A percentile compares a stretch with the other conserved stretches of the same genome.
These are phyloP conservation scores for Archaeoteleia sp. DNA, from an alignment of 2,888 invertebrate genomes.

Conservation along the genomic window DNA sequence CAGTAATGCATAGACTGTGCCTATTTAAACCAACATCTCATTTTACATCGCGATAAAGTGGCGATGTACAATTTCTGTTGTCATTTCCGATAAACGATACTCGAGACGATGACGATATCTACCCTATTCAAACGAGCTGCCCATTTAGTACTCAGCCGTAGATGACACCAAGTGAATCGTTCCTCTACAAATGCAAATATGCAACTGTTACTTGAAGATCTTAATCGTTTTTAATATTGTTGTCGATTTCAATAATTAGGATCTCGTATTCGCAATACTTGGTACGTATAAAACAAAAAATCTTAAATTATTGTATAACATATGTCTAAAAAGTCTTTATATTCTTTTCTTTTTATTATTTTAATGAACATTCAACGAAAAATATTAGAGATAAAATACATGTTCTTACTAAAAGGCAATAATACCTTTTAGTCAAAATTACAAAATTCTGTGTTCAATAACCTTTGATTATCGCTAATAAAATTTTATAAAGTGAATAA, in stretches of 20 bases:
- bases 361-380: not conserved
- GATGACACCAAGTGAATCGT: conserved; percentile 1
- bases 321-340: not conserved
- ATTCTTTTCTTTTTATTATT: not conserved
- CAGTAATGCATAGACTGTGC: not conserved
- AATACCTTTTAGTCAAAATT: not conserved
- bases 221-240: too few relatives aligned
- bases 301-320: not conserved
- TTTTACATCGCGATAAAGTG: conserved; percentile 15
- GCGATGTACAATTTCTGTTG: conserved; percentile 23
- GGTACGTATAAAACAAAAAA: too few relatives aligned
- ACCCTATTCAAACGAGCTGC: conserved; percentile 16
- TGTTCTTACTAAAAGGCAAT: not conserved
- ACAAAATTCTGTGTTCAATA: too few relatives aligned
- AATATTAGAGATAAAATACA: too few relatives aligned
- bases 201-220: conserved; percentile 2
- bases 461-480: too few relatives aligned
- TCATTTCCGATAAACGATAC: conserved; percentile 32
- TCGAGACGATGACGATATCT: conserved; percentile 29
- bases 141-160: conserved; percentile 10
- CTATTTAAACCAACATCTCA: conserved; percentile 8
- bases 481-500: too few relatives aligned
- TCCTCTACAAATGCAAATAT: conserved; percentile 3
- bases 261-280: too few relatives aligned
- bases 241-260: not conserved